A percentile compares a stretch with the other conserved stretches of the same genome.
Evolutionary conservation across 2,797 vertebrate genomes (phyloP).

Genomic region (Anolis apletophallus): DNA sequence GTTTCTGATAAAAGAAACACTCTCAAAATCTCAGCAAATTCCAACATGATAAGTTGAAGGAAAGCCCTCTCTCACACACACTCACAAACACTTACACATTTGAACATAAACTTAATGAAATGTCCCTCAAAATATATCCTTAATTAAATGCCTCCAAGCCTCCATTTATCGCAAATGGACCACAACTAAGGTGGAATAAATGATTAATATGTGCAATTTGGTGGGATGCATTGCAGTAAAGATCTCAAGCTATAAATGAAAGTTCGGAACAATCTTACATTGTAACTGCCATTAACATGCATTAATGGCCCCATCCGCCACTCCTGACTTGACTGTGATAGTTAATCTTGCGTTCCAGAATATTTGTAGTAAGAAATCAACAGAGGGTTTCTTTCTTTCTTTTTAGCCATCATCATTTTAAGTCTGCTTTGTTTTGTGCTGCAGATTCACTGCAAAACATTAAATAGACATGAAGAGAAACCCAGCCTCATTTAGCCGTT

Average conservation of each 20-base stretch:
- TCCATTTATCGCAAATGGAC: constrained; percentile 55
- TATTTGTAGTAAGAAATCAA: not conserved
- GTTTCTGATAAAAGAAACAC: constrained; percentile 43
- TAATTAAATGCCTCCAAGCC: constrained; percentile 65
- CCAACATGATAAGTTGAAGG: constrained; percentile 7
- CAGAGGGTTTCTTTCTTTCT: not conserved
- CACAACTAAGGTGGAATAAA: constrained; percentile 55
- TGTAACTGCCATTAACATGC: constrained; percentile 5
- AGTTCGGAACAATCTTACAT: constrained; percentile 21
- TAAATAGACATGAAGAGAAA: not conserved
- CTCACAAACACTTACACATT: constrained; percentile 19
- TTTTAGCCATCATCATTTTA: not conserved
- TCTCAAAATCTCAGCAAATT: constrained; percentile 52
- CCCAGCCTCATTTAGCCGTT: constrained; percentile 24
- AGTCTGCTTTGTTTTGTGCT: not conserved
- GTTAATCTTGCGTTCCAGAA: constrained; percentile 14
- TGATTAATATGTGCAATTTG: constrained; percentile 60
- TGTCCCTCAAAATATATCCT: constrained; percentile 49
- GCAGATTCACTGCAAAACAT: not conserved
- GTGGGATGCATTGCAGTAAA: constrained; percentile 32
- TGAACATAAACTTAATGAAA: constrained; percentile 58
- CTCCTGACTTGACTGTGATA: constrained; percentile 17
- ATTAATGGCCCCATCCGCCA: constrained; percentile 37
- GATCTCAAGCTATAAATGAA: constrained; percentile 44
- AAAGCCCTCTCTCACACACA: constrained; percentile 16